Conservation (phyloP, 2,888 invertebrate genomes). For the Lymantria monacha region DNA sequence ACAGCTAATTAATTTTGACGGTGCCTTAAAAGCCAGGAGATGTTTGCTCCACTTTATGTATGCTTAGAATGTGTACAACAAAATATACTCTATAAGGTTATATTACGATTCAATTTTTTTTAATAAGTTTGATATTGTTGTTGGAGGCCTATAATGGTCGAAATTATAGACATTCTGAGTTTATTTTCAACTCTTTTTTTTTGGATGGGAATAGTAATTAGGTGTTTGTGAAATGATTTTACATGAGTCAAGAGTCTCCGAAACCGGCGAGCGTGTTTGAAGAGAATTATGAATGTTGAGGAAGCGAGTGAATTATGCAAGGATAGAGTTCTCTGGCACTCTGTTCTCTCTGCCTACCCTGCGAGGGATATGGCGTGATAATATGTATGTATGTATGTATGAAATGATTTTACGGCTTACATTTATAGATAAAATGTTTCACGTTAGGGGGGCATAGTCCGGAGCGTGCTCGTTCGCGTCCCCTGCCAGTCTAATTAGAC, state of each 20-base stretch:
- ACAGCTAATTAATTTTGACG: constrained; percentile 37
- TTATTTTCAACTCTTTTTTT: background rate
- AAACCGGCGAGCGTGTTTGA: no score
- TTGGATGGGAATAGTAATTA: background rate
- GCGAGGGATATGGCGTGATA: no score
- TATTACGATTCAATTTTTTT: constrained; percentile 4
- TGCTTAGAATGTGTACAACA: background rate
- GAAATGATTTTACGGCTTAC: background rate
- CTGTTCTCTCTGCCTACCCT: no score
- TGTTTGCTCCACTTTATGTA: constrained; percentile 23
- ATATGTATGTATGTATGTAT: no score
- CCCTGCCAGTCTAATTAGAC: no score
- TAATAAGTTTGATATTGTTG: background rate
- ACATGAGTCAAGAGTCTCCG: no score
- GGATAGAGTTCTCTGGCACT: no score
- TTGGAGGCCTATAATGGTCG: constrained; percentile 6
- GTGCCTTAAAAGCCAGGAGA: constrained; percentile 25
- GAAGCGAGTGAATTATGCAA: no score
- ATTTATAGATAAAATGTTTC: no score
- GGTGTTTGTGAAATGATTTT: background rate
- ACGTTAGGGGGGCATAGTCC: no score
- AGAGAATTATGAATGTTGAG: no score
- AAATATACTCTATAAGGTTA: constrained; percentile 6
- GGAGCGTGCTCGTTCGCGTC: no score
- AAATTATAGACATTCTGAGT: background rate